phyloP scores from a whole-genome alignment of 2,888 invertebrate genomes.

The Orthonevra nobilis region DNA sequence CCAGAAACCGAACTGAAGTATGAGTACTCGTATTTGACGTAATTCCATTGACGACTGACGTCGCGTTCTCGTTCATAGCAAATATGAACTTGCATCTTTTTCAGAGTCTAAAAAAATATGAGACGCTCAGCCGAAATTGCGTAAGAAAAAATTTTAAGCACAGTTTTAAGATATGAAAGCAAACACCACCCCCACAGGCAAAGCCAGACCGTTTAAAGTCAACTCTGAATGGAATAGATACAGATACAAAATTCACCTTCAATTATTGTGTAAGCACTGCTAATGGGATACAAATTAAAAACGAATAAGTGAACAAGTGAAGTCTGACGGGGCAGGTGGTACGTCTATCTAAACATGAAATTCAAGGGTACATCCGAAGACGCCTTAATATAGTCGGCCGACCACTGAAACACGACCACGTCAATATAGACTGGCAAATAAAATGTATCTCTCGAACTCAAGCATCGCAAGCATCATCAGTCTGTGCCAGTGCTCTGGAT shows the following conservation, averaged over 20 bases:
- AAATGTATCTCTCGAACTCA: conserved; percentile 50
- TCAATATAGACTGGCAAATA: no score
- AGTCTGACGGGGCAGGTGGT: conserved; percentile 34
- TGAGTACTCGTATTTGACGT: no score
- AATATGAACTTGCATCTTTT: no score
- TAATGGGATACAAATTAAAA: conserved; percentile 16
- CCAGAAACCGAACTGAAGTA: not conserved
- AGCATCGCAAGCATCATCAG: conserved; percentile 50
- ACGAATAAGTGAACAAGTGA: not conserved
- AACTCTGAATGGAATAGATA: conserved; percentile 35
- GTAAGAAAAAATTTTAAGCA: conserved; percentile 21
- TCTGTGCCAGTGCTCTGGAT: conserved; percentile 54
- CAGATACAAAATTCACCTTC: conserved; percentile 26
- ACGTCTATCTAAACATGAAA: conserved; percentile 12
- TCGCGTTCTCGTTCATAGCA: no score
- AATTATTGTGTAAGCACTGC: no score
- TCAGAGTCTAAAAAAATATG: no score
- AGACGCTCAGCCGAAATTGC: no score
- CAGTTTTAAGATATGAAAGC: conserved; percentile 13
- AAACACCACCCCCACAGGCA: conserved; percentile 29
- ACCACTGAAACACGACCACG: no score
- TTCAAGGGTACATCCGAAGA: conserved; percentile 38
- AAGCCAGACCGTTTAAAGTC: not conserved
- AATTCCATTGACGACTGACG: conserved; percentile 16
- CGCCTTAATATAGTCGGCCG: conserved; percentile 17